Conservation (phyloP, 2,797 vertebrate species). For the Gorsachius magnificus region DNA sequence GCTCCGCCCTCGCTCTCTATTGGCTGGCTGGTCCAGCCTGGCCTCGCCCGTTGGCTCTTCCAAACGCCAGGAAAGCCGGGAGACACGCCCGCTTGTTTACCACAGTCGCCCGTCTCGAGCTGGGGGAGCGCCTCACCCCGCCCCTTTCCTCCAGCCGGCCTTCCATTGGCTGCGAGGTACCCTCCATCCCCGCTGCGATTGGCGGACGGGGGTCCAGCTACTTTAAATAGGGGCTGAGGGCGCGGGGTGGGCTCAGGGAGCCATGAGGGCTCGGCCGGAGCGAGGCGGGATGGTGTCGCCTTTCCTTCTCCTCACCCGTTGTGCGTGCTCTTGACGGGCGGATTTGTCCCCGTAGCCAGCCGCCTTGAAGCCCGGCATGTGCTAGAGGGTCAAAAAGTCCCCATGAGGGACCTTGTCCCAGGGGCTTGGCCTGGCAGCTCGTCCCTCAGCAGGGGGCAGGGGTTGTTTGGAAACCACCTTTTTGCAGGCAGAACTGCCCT, state of each 20-base stretch:
- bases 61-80: background rate
- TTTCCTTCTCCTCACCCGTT: fast-evolving
- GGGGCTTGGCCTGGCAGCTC: no score
- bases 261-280: fast-evolving
- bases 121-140: fast-evolving
- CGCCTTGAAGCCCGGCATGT: fast-evolving
- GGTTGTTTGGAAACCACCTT: fast-evolving
- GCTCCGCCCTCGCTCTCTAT: background rate
- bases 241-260: fast-evolving
- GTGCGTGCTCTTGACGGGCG: fast-evolving
- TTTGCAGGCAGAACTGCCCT: fast-evolving
- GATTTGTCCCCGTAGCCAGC: fast-evolving
- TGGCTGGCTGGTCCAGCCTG: background rate
- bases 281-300: fast-evolving
- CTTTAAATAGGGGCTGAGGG: background rate
- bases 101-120: background rate
- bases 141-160: background rate
- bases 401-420: fast-evolving
- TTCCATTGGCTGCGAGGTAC: background rate
- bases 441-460: no score
- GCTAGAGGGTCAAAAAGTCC: no score
- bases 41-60: background rate
- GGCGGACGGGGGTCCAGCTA: background rate
- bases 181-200: background rate
- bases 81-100: slow-evolving; percentile 31